These are phyloP conservation scores for Zingel zingel DNA, from an alignment of 2,113 vertebrate genomes.

Conservation along the genomic window DNA sequence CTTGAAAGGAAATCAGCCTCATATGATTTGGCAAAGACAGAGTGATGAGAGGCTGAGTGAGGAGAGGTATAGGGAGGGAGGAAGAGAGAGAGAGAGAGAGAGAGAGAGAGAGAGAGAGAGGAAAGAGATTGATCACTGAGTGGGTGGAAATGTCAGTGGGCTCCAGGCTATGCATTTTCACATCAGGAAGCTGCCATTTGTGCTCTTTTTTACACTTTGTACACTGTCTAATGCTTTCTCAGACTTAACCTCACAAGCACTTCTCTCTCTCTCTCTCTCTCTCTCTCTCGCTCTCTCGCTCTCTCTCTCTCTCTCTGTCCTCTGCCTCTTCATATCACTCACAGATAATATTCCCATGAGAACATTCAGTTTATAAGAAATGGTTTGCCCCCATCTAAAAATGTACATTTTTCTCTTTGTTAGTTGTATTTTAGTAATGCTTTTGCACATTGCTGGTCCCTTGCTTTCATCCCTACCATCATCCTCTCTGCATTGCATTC, in stretches of 20 bases:
- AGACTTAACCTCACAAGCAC: conserved; percentile 27
- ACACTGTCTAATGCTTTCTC: conserved; percentile 33
- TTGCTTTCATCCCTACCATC: conserved; percentile 15
- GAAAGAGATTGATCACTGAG: conserved; percentile 69
- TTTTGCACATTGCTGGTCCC: background rate
- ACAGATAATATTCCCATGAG: background rate
- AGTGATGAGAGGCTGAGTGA: conserved; percentile 43
- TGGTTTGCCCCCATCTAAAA: background rate
- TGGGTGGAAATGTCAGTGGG: conserved; percentile 73
- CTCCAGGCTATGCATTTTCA: conserved; percentile 68
- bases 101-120: conserved; percentile 12
- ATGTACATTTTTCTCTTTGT: background rate
- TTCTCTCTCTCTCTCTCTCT: background rate
- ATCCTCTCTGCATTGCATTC: conserved; percentile 24
- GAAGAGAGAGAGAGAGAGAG: background rate
- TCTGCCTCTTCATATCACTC: background rate
- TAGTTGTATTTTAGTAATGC: background rate
- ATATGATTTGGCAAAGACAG: conserved; percentile 56
- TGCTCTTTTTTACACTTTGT: conserved; percentile 52
- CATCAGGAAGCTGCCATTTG: conserved; percentile 62
- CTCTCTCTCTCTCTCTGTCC: background rate
- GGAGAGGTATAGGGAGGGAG: conserved; percentile 13
- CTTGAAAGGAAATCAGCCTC: conserved; percentile 59
- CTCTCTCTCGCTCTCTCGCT: background rate
- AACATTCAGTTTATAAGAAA: background rate